Evolutionary conservation across 2,797 vertebrate genomes (phyloP).

Genomic region (Philypnodon macrostomus): DNA sequence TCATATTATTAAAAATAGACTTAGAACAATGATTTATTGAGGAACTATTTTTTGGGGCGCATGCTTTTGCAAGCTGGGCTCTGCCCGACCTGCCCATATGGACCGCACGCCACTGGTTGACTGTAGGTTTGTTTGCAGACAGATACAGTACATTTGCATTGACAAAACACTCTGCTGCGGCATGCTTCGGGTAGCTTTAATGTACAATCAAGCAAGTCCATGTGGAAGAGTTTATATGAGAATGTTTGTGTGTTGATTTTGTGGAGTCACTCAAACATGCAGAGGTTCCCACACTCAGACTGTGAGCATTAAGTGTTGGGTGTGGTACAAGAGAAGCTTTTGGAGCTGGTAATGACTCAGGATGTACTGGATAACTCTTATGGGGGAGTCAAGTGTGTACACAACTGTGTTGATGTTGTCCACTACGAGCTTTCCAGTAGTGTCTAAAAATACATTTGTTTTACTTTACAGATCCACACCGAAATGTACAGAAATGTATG

Average conservation of each 20-base stretch:
- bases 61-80: no score
- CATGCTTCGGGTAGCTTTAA: no score
- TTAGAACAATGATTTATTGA: no score
- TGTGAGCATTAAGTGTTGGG: slow-evolving; percentile 33
- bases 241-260: slow-evolving; percentile 18
- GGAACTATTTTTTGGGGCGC: no score
- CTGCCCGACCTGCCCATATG: no score
- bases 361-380: slow-evolving; percentile 9
- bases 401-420: slow-evolving; percentile 30
- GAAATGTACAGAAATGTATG: no score
- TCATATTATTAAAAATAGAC: no score
- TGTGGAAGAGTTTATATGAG: slow-evolving; percentile 14
- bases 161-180: no score
- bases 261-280: slow-evolving; percentile 26
- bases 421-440: slow-evolving; percentile 2
- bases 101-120: no score
- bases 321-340: slow-evolving; percentile 42
- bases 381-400: slow-evolving; percentile 23
- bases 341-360: slow-evolving; percentile 41
- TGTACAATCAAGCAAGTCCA: background rate
- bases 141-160: no score
- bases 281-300: slow-evolving; percentile 14
- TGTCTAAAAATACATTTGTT: background rate
- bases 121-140: no score
- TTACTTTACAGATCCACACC: background rate